Evolutionary conservation across 1,140 invertebrate genomes (phyloP).

Genomic region (Drosophila teissieri): DNA sequence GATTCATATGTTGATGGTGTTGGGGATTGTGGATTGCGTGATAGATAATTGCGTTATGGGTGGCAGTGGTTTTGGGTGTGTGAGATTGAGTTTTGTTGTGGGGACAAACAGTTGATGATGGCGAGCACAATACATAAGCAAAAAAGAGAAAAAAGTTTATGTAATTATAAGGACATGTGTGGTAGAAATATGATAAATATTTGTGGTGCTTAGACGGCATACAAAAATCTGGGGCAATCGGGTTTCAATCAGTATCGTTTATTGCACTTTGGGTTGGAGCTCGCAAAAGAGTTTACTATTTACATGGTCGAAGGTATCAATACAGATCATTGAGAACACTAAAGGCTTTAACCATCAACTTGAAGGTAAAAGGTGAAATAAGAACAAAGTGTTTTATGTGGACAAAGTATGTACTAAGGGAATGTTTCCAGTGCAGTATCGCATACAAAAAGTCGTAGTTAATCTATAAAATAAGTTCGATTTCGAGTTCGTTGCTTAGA

Average conservation of each 20-base stretch:
- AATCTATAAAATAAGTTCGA: conserved; percentile 19
- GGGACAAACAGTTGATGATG: conserved; percentile 40
- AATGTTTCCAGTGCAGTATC: conserved; percentile 6
- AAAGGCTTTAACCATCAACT: background rate
- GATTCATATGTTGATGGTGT: conserved; percentile 31
- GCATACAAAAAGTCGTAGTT: conserved; percentile 14
- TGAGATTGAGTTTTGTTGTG: conserved; percentile 6
- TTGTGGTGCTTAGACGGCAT: conserved; percentile 4
- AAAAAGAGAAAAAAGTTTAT: conserved; percentile 67
- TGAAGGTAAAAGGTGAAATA: background rate
- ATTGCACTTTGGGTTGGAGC: conserved; percentile 43
- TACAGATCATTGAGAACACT: too few relatives aligned
- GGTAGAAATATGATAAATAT: conserved; percentile 26
- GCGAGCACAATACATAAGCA: conserved; percentile 67
- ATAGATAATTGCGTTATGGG: conserved; percentile 35
- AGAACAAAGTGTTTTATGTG: background rate
- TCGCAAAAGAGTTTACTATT: conserved; percentile 15
- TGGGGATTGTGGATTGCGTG: conserved; percentile 30
- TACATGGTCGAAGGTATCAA: background rate
- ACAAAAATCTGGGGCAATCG: conserved; percentile 28
- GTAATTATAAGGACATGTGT: conserved; percentile 70
- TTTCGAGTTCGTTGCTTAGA: conserved; percentile 48
- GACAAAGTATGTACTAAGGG: background rate
- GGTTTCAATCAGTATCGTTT: conserved; percentile 43
- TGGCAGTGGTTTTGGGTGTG: conserved; percentile 26